Evolutionary conservation across 2,797 vertebrate species (phyloP).

Genomic region (Phrynocephalus vlangalii): DNA sequence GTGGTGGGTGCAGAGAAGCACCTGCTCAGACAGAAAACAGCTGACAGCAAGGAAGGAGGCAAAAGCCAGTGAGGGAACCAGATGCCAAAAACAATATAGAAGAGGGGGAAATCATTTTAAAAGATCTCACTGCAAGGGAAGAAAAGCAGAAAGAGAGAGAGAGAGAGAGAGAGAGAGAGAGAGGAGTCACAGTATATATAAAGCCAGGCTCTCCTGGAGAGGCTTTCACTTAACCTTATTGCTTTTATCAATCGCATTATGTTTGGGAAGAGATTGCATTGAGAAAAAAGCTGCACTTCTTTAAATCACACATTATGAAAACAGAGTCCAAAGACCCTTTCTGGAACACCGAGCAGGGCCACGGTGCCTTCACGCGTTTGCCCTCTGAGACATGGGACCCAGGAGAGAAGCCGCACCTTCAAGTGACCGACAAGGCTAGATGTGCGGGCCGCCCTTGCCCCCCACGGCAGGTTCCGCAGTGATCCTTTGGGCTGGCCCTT

Average conservation of each 20-base stretch:
- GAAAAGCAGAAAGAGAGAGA: neutral
- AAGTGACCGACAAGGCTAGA: neutral
- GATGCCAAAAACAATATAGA: neutral
- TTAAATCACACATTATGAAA: neutral
- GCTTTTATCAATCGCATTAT: neutral
- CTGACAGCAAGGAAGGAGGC: neutral
- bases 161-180: no score
- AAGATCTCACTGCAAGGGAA: conserved; percentile 13
- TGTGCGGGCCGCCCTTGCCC: neutral
- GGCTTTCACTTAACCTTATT: neutral
- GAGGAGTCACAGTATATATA: no score
- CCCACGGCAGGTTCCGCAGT: conserved; percentile 3
- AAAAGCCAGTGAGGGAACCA: neutral
- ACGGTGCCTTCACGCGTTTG: no score
- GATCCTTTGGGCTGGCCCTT: neutral
- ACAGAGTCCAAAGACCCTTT: neutral
- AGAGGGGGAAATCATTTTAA: neutral
- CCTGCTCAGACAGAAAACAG: conserved; percentile 7
- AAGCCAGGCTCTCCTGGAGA: neutral
- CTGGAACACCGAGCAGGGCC: conserved; percentile 24
- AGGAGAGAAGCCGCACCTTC: no score
- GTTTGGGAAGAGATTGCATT: no score
- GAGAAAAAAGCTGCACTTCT: neutral
- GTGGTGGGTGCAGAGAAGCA: neutral
- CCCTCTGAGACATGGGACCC: neutral